Evolutionary conservation across 2,113 vertebrate genomes (phyloP), one percentile per base, ranked within the genome.

Genomic region (Procapra przewalskii): DNA sequence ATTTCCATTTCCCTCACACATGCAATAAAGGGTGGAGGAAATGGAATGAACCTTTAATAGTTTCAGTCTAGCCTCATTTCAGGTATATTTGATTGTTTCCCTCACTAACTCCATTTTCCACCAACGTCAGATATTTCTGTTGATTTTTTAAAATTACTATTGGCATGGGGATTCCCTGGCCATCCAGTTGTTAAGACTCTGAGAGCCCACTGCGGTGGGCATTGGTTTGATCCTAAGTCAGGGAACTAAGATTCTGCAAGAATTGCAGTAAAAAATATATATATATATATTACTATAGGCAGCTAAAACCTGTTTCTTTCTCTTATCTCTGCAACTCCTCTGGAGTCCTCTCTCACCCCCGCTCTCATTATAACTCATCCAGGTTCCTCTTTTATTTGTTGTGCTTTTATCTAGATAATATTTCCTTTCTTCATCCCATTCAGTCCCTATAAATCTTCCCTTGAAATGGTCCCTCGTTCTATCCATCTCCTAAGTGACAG

Each of bases 341-440:
- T 43, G 60, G 27, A 75, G n/a, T 59, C 36, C 31, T 16, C 55
- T 86, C 55, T 75, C 59, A n/a, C 8, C 25, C 5, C 13, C 5
- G 13, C 11, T 55, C 31, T 79, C 60, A 11, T 95, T 57, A 27
- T 64, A 91, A 27, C 40, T 45, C 82, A 25, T 43, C 48, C 43
- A 29, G 10, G 2, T 82, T 80, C 88, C 62, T 82, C 36, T 97
- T 77, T 93, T 36, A 36, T 80, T 86, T 48, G 48, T 43, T 31
- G n/a, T 33, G 19, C 33, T 91, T 29, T 71, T 64, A 40, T 17
- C 90, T 64, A 50, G 80, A 33, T 88, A 64, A 40, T 91, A 21
- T 77, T n/a, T 96, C 2, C 0, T 40, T 59, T 87, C 54, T 57
- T 52, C 0, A 0, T 7, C 54, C 45, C 48, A 6, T 33, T 96